Percentiles rank a stretch among this genome's conserved stretches.
phyloP scores from a whole-genome alignment of 2,797 vertebrate species.

The Hyperoplus lanceolatus region DNA sequence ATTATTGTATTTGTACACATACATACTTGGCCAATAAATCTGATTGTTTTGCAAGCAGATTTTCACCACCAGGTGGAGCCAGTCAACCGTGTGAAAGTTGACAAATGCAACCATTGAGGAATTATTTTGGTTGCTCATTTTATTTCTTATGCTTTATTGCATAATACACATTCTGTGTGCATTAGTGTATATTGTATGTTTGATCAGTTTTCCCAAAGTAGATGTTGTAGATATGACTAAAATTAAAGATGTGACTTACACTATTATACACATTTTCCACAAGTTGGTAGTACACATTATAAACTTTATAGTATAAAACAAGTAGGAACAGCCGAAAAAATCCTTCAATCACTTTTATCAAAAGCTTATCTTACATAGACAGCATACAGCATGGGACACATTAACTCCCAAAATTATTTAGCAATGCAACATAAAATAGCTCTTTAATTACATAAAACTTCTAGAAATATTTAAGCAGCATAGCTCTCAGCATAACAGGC shows the following conservation, averaged over 20 bases:
- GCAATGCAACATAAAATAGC: constrained; percentile 74
- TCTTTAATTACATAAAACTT: constrained; percentile 53
- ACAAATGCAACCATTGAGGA: too few relatives aligned
- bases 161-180: not conserved
- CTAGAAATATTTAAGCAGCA: constrained; percentile 78
- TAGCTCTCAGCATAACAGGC: constrained; percentile 68
- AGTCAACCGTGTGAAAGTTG: not conserved
- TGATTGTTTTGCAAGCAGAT: not conserved
- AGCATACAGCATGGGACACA: constrained; percentile 64
- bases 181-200: not conserved
- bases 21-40: not conserved
- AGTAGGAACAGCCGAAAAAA: constrained; percentile 74
- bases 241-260: not conserved
- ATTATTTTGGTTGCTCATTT: not conserved
- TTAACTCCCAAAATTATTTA: constrained; percentile 60
- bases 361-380: constrained; percentile 60
- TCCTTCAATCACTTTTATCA: constrained; percentile 61
- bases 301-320: constrained; percentile 77
- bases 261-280: constrained; percentile 45
- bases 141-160: not conserved
- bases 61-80: constrained; percentile 46
- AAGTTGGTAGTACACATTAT: constrained; percentile 43
- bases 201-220: not conserved
- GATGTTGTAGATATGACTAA: not conserved
- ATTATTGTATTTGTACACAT: not conserved